phyloP scores from a whole-genome alignment of 2,113 vertebrate genomes.

The Microcebus lehilahytsara region DNA sequence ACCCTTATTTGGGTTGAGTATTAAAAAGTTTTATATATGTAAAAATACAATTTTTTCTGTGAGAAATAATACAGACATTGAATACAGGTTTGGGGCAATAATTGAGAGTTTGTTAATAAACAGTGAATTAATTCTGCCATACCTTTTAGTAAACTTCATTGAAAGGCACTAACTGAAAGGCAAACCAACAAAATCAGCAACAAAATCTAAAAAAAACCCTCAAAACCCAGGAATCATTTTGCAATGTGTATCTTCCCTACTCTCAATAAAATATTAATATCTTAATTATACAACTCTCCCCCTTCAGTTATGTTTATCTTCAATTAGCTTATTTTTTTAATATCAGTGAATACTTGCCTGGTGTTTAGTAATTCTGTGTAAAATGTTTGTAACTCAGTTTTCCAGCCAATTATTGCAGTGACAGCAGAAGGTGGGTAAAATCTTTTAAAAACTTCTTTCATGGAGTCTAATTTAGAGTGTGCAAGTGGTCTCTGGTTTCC shows the following conservation, averaged over 20 bases:
- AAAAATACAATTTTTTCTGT: not conserved
- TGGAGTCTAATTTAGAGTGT: not conserved
- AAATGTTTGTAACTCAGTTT: not conserved
- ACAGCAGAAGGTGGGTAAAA: not conserved
- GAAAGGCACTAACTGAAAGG: not conserved
- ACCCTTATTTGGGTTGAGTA: not conserved
- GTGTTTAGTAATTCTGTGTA: not conserved
- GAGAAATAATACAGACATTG: not conserved
- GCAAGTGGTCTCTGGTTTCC: not conserved
- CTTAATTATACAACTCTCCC: not conserved
- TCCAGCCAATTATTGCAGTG: not conserved
- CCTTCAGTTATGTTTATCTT: not conserved
- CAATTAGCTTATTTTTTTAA: not conserved
- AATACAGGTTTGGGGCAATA: not conserved
- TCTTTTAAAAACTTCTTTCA: not conserved
- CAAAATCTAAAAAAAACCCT: slow-evolving; percentile 11
- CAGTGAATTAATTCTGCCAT: not conserved
- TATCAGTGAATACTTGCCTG: not conserved
- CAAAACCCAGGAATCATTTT: not conserved
- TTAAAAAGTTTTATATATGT: not conserved
- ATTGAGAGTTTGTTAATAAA: slow-evolving; percentile 2
- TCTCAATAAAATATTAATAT: not conserved
- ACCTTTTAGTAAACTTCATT: slow-evolving; percentile 10
- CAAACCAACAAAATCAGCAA: not conserved
- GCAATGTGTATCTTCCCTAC: not conserved